Evolutionary conservation across 2,888 invertebrate genomes (phyloP).

Genomic region (Thymelicus sylvestris): DNA sequence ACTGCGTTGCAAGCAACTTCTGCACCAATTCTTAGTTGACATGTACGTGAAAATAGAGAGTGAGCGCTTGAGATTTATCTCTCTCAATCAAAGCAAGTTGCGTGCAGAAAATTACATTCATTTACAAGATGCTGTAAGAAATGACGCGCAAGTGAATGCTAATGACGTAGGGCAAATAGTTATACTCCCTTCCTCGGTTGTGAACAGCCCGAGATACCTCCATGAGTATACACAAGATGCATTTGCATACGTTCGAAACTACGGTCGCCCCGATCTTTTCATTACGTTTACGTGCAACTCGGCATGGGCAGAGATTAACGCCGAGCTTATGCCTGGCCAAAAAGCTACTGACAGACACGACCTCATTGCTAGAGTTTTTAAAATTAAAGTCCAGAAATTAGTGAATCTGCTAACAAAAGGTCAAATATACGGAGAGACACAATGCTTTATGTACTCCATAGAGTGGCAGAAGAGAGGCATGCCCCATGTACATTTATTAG

Average conservation of each 20-base stretch:
- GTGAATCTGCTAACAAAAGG: slow-evolving; percentile 37
- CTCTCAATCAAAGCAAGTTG: slow-evolving; percentile 15
- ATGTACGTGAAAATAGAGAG: slow-evolving; percentile 21
- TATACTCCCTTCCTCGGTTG: slow-evolving; percentile 30
- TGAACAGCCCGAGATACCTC: slow-evolving; percentile 33
- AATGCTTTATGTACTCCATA: slow-evolving; percentile 40
- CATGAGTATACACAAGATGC: slow-evolving; percentile 45
- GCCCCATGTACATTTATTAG: slow-evolving; percentile 43
- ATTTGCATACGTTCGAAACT: slow-evolving; percentile 40
- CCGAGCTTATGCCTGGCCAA: slow-evolving; percentile 43
- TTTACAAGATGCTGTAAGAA: slow-evolving; percentile 5
- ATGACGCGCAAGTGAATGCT: slow-evolving; percentile 14
- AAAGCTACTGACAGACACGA: slow-evolving; percentile 39
- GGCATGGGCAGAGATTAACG: slow-evolving; percentile 47
- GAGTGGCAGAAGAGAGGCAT: slow-evolving; percentile 49
- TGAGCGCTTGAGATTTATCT: slow-evolving; percentile 8
- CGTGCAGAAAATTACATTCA: neutral
- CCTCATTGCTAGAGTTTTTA: slow-evolving; percentile 37
- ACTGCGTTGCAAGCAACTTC: slow-evolving; percentile 3
- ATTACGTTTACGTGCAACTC: slow-evolving; percentile 48
- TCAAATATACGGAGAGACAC: slow-evolving; percentile 34
- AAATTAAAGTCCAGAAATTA: slow-evolving; percentile 36
- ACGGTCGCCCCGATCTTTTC: slow-evolving; percentile 45
- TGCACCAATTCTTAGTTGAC: slow-evolving; percentile 13
- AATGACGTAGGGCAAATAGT: slow-evolving; percentile 26